Conservation (phyloP, 2,888 invertebrate species). For the Calliopum simillimum region DNA sequence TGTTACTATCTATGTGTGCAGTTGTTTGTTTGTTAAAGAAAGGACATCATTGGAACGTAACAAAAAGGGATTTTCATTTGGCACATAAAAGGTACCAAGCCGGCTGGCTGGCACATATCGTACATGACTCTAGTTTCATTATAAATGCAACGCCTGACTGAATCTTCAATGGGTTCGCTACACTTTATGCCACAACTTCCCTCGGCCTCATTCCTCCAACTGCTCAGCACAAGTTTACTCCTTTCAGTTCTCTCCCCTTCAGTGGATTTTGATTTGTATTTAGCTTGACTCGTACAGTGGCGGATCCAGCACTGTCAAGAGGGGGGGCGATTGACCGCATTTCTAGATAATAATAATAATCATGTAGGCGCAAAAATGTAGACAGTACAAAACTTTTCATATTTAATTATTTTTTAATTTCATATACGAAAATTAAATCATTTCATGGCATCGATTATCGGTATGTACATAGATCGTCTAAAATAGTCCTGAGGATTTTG, state of each 20-base stretch:
- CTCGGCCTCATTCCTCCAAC: background rate
- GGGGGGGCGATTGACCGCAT: too few species aligned
- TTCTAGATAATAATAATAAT: too few species aligned
- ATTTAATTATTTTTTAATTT: too few species aligned
- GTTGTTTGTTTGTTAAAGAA: background rate
- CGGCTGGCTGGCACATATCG: background rate
- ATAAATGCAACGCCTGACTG: conserved; percentile 37
- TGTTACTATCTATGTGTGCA: conserved; percentile 4
- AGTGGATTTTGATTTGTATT: background rate
- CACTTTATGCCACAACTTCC: too few species aligned
- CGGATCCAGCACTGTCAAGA: too few species aligned
- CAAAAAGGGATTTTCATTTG: conserved; percentile 25
- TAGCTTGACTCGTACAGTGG: background rate
- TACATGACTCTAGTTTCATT: conserved; percentile 31
- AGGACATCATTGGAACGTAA: conserved; percentile 24
- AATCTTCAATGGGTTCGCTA: conserved; percentile 30
- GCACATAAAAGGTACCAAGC: conserved; percentile 31
- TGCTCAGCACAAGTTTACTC: too few species aligned
- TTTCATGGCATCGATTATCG: too few species aligned
- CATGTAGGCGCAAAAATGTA: too few species aligned
- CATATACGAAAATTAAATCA: too few species aligned
- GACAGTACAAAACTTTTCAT: too few species aligned
- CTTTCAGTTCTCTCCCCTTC: background rate
- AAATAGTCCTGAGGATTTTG: too few species aligned
- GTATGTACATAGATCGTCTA: too few species aligned